Conservation (phyloP, 2,797 vertebrate genomes). For the Distichodus sexfasciatus region DNA sequence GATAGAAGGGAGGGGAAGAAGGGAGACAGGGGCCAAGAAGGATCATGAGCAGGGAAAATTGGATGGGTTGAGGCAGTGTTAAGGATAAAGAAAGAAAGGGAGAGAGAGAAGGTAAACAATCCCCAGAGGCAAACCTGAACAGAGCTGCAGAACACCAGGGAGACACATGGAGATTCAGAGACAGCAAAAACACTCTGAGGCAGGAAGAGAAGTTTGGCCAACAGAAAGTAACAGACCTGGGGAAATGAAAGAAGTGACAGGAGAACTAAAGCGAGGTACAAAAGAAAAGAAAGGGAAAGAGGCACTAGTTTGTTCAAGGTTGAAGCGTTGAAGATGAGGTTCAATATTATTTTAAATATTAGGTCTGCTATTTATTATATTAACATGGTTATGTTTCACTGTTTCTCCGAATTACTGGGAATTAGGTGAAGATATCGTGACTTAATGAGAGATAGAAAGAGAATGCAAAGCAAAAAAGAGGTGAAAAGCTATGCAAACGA, state of each 20-base stretch:
- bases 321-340: too few species aligned
- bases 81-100: too few species aligned
- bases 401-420: too few species aligned
- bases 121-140: neutral
- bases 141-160: neutral
- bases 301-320: too few species aligned
- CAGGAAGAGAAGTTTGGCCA: conserved; percentile 1
- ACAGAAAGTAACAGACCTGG: neutral
- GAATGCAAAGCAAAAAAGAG: neutral
- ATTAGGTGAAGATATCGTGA: too few species aligned
- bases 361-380: too few species aligned
- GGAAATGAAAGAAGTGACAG: neutral
- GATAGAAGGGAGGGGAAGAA: conserved; percentile 36
- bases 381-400: too few species aligned
- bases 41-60: neutral
- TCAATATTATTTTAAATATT: too few species aligned
- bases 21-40: conserved; percentile 41
- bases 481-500: conserved; percentile 8
- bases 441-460: too few species aligned
- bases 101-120: neutral
- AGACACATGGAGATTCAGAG: neutral
- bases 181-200: neutral
- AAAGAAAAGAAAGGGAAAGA: neutral
- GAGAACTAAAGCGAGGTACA: neutral
- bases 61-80: neutral